These are phyloP conservation scores for Anisognathus igniventris DNA, from an alignment of 2,797 vertebrate species.

Conservation along the genomic window DNA sequence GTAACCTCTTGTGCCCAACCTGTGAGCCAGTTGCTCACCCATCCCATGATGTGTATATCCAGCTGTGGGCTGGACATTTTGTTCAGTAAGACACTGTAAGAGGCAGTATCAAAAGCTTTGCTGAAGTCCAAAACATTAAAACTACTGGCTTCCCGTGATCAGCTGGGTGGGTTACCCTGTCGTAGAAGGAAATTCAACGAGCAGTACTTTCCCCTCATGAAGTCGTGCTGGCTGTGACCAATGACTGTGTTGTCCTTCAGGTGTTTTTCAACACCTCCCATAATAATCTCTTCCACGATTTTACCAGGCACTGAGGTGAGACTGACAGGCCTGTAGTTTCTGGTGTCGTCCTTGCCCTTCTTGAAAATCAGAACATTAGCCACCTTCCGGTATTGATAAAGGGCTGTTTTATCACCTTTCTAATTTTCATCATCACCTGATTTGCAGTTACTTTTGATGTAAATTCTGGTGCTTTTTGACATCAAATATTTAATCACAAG, in stretches of 20 bases:
- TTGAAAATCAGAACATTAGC: background rate
- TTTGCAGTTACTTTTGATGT: background rate
- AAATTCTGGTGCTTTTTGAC: background rate
- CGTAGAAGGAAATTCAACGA: background rate
- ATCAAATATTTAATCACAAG: background rate
- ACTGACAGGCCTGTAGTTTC: background rate
- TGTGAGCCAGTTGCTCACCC: accelerated
- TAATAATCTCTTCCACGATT: background rate
- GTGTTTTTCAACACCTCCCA: background rate
- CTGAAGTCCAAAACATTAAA: background rate
- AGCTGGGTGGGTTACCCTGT: background rate
- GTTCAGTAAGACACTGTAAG: background rate
- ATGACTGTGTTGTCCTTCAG: background rate
- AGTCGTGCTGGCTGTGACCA: background rate
- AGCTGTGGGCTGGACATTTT: background rate
- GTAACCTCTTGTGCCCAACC: accelerated
- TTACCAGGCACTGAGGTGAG: background rate
- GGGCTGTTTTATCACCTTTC: background rate
- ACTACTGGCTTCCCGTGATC: background rate
- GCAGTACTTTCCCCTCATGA: background rate
- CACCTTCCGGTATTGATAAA: background rate
- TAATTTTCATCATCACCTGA: background rate
- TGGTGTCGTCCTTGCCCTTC: background rate
- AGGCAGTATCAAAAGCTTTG: background rate
- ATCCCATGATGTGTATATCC: background rate